phyloP scores from a whole-genome alignment of 2,888 invertebrate species.

The Cryptocheilus praepositus region DNA sequence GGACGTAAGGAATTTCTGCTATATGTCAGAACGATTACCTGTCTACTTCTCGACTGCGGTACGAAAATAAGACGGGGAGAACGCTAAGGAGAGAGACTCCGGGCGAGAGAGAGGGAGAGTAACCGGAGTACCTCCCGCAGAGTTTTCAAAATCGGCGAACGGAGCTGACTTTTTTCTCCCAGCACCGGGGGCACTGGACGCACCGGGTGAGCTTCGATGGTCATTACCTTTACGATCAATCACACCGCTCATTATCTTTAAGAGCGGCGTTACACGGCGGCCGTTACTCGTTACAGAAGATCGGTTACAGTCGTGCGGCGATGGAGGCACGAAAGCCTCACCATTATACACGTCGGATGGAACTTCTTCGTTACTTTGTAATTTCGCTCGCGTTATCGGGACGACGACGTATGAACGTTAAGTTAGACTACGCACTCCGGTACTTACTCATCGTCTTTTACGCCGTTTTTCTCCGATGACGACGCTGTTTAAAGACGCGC shows the following conservation, averaged over 20 bases:
- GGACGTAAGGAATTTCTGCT: no score
- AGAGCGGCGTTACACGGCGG: slow-evolving; percentile 62
- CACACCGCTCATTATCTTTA: slow-evolving; percentile 69
- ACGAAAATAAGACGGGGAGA: no score
- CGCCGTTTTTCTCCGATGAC: background rate
- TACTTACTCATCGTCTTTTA: background rate
- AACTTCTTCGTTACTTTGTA: slow-evolving; percentile 43
- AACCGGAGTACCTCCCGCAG: slow-evolving; percentile 41
- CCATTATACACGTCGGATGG: slow-evolving; percentile 36
- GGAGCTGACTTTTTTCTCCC: slow-evolving; percentile 24
- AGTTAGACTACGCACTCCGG: background rate
- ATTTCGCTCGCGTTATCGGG: slow-evolving; percentile 34
- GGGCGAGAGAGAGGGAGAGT: no score
- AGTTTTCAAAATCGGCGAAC: slow-evolving; percentile 50
- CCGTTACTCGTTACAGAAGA: slow-evolving; percentile 57
- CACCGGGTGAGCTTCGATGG: slow-evolving; percentile 57
- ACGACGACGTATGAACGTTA: background rate
- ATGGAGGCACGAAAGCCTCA: slow-evolving; percentile 26
- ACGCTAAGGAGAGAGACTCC: slow-evolving; percentile 23
- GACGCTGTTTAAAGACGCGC: no score
- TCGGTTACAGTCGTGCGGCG: slow-evolving; percentile 40
- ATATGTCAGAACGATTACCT: no score
- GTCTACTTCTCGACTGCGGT: no score
- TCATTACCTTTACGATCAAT: slow-evolving; percentile 73
- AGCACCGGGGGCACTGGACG: slow-evolving; percentile 3